Evolutionary conservation across 2,888 invertebrate species (phyloP), one percentile per base, ranked within the genome.

Genomic region (Drosophila gaucha): DNA sequence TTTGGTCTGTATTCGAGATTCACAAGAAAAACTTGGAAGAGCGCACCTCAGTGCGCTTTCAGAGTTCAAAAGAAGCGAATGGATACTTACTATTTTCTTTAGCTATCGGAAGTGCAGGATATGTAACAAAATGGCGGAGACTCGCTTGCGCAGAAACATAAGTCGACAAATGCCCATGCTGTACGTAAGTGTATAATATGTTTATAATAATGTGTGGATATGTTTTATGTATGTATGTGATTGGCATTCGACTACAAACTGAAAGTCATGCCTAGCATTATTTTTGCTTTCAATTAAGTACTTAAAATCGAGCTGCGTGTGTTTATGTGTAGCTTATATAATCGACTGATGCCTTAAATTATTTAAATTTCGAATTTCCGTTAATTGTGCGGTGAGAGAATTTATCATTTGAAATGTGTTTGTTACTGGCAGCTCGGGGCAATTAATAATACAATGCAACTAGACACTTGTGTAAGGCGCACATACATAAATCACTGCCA

Each of bases 111-210:
- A 43, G 6, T n/a, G 8, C 30, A 46, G 31, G 30, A 18, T 31
- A 30, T 55, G 33, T 16, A 35, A 12, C 12, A 66, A 49, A 59
- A 90, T 90, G 90, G 83, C 89, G 39, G 89, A 90, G 74, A 67
- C 90, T 20, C 84, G 88, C 36, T 70, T 90, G 57, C 82, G 90
- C 47, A 74, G 86, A 60, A 90, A 90, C 68, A 78, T 88, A 30
- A 89, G 79, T 62, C 87, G 89, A 9, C 83, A 86, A 62, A 62
- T 73, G 52, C 89, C 88, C 41, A 59, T 67, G 66, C 80, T 90
- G 90, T 90, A 90, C 79, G 90, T 64, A 43, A 60, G 62, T 20
- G 38, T 35, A 2, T 28, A 38, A 28, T 30, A 9, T 46, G 30
- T 20, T 8, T 22, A 31, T 31, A 46, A 20, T 30, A 30, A 44